phyloP scores from a whole-genome alignment of 2,888 invertebrate genomes.

The Microdon myrmicae region DNA sequence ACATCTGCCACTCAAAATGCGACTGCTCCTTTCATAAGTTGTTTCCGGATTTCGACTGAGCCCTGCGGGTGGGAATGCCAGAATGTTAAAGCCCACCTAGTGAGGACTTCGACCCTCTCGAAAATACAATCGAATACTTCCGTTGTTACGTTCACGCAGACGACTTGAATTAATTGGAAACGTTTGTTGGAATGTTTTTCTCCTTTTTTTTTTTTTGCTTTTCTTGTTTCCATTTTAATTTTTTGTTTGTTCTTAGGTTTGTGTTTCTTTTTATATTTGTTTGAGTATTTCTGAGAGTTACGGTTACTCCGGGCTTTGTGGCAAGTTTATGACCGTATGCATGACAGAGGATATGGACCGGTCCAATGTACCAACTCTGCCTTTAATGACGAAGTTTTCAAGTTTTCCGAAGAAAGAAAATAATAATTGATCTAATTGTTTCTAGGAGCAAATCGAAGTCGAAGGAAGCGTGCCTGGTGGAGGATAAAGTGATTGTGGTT shows the following conservation, averaged over 20 bases:
- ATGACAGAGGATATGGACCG: conserved; percentile 31
- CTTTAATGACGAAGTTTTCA: conserved; percentile 39
- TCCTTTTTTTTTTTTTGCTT: too few species aligned
- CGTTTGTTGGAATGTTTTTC: too few species aligned
- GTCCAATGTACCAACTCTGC: conserved; percentile 14
- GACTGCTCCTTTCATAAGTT: too few species aligned
- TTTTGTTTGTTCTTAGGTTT: conserved; percentile 14
- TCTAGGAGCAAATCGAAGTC: conserved; percentile 20
- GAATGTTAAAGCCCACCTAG: too few species aligned
- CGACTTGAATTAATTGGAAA: conserved; percentile 46
- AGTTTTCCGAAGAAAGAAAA: conserved; percentile 14
- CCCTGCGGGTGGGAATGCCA: too few species aligned
- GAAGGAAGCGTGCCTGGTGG: conserved; percentile 6
- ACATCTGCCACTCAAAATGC: conserved; percentile 35
- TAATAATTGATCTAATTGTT: conserved; percentile 46
- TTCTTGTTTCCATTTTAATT: too few species aligned
- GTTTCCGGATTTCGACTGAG: too few species aligned
- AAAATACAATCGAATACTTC: conserved; percentile 19
- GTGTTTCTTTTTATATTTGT: too few species aligned
- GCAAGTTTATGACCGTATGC: too few species aligned
- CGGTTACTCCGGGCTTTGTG: too few species aligned
- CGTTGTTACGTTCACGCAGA: conserved; percentile 6
- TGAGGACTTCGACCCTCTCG: too few species aligned
- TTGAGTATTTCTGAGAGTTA: too few species aligned
- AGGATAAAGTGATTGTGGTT: conserved; percentile 4